Evolutionary conservation across 1,140 invertebrate genomes (phyloP), one percentile per base, ranked within the genome.

Genomic region (Danaus plexippus): DNA sequence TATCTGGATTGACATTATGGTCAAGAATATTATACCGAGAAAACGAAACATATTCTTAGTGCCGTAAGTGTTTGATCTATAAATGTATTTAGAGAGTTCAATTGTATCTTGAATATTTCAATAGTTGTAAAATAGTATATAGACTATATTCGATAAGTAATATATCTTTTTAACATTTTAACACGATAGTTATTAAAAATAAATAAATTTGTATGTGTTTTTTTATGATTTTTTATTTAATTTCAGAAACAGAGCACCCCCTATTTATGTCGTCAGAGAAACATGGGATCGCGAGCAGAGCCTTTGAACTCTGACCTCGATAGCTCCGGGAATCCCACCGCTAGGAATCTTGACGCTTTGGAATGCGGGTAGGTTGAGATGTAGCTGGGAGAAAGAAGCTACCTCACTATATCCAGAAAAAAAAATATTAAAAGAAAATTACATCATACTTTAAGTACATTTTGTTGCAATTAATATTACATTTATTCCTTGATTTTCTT

Each of bases 251-350:
- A 90, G 71, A 92, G 92, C 72, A 93, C 92, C 56, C 93, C 93
- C 10, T 95, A 94, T 67, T 76, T 94, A 77, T 94, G 93, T 73
- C 88, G 94, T 44, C 93, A 95, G 73, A 88, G 94, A 13, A 93
- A 90, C 71, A 85, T 88, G 66, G 81, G 76, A 1, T 85, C 87
- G 4, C 64, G 88, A 12, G 80, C 73, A 0, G 83, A 83, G 57
- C 81, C 80, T 0, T 59, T 74, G 41, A 69, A 67, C 52, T 86
- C 82, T 0, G 75, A 74, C 32, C 22, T 74, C 1, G 76, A 59
- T 3, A 57, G 59, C 9, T 74, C 74, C 53, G 62, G 52, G 5
- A 65, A 50, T 10, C 18, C 62, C 42, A 61, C 66, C 32, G 58
- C 72, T 2, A 75, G 80, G 66, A 84, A 84, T 55, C 52, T 86